phyloP scores from a whole-genome alignment of 2,797 vertebrate species.

The Acanthopagrus latus region DNA sequence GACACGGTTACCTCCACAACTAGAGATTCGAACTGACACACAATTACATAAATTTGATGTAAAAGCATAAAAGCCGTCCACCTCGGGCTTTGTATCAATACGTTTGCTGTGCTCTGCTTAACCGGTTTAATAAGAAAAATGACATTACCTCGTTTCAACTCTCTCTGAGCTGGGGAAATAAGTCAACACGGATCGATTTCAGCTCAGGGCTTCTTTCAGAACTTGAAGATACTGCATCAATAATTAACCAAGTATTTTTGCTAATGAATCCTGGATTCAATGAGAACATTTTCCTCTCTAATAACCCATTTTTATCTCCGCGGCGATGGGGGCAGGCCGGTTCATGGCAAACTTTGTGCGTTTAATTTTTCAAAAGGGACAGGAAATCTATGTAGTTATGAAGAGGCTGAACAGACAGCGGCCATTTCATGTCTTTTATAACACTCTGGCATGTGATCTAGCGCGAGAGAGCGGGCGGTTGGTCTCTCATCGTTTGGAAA shows the following conservation, averaged over 20 bases:
- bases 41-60: slow-evolving; percentile 15
- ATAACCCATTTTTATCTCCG: slow-evolving; percentile 22
- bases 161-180: slow-evolving; percentile 55
- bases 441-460: slow-evolving; percentile 41
- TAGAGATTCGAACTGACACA: background rate
- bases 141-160: slow-evolving; percentile 37
- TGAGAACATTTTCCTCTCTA: slow-evolving; percentile 57
- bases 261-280: slow-evolving; percentile 55
- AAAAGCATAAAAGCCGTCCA: slow-evolving; percentile 17
- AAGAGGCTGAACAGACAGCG: slow-evolving; percentile 44
- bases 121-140: slow-evolving; percentile 43
- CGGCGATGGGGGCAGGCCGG: slow-evolving; percentile 24
- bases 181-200: slow-evolving; percentile 57
- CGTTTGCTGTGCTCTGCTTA: slow-evolving; percentile 32
- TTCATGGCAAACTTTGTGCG: slow-evolving; percentile 40
- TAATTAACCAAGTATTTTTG: slow-evolving; percentile 66
- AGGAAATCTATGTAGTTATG: slow-evolving; percentile 30
- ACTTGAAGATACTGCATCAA: slow-evolving; percentile 63
- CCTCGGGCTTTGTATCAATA: slow-evolving; percentile 30
- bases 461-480: slow-evolving; percentile 41
- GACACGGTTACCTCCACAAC: background rate
- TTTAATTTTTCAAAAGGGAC: slow-evolving; percentile 42
- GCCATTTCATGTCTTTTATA: slow-evolving; percentile 44
- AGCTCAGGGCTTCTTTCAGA: slow-evolving; percentile 51
- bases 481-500: slow-evolving; percentile 56